phyloP scores from a whole-genome alignment of 2,797 vertebrate species.

The Orestias chungarensis region DNA sequence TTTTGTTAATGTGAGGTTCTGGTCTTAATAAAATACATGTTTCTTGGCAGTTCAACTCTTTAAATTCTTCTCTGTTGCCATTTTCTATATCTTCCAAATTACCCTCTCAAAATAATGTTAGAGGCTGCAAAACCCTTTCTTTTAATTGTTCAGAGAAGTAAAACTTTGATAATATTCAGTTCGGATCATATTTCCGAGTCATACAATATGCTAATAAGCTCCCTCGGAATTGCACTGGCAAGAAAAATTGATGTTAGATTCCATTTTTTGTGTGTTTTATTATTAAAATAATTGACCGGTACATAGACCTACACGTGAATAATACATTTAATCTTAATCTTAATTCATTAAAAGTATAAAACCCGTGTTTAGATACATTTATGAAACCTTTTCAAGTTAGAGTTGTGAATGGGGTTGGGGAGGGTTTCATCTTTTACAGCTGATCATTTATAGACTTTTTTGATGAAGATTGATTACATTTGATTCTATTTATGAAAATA shows the following conservation, averaged over 20 bases:
- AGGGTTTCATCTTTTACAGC: too few relatives aligned
- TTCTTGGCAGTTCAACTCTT: neutral
- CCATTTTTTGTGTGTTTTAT: neutral
- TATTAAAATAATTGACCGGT: neutral
- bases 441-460: neutral
- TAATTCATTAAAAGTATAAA: neutral
- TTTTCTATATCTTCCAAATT: neutral
- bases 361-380: neutral
- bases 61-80: neutral
- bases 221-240: neutral
- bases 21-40: neutral
- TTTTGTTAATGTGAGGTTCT: neutral
- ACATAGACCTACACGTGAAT: neutral
- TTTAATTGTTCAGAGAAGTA: neutral
- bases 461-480: neutral
- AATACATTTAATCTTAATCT: neutral
- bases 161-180: neutral
- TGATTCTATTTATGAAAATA: neutral
- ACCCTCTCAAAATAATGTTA: neutral
- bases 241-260: neutral
- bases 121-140: neutral
- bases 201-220: neutral
- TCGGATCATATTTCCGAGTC: neutral
- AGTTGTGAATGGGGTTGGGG: too few relatives aligned
- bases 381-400: neutral